Conservation (phyloP, 2,113 vertebrate species). For the Scophthalmus maximus region DNA sequence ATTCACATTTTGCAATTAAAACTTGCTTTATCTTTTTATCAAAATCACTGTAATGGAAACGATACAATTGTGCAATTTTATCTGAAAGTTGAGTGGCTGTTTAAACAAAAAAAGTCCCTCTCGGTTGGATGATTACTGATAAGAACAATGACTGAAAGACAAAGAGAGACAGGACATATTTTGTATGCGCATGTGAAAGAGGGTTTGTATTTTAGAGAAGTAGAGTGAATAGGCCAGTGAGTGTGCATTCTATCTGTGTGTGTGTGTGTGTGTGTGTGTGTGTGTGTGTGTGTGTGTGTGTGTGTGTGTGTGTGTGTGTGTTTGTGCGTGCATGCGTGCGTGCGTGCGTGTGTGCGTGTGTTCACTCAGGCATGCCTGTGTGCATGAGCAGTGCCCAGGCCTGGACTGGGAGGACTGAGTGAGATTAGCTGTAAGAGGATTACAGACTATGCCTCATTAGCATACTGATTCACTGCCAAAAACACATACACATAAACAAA, state of each 20-base stretch:
- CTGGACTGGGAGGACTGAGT: conserved; percentile 73
- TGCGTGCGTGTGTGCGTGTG: conserved; percentile 28
- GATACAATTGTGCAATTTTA: conserved; percentile 9
- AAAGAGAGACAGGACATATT: not conserved
- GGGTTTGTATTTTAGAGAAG: conserved; percentile 37
- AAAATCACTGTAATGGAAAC: conserved; percentile 3
- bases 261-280: conserved; percentile 21
- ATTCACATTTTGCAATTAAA: not conserved
- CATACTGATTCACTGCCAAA: conserved; percentile 80
- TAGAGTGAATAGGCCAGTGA: conserved; percentile 7
- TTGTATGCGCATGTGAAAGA: conserved; percentile 13
- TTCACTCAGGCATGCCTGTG: conserved; percentile 62
- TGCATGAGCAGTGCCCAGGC: conserved; percentile 67
- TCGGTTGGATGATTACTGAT: not conserved
- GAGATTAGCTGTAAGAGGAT: conserved; percentile 82
- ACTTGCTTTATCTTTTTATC: conserved; percentile 5
- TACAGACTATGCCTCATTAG: conserved; percentile 82
- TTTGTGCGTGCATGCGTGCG: no score
- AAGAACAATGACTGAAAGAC: not conserved
- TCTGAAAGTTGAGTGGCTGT: conserved; percentile 5
- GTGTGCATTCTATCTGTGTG: conserved; percentile 3
- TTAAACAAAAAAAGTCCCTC: conserved; percentile 11
- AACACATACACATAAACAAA: conserved; percentile 71
- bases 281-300: conserved; percentile 23
- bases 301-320: conserved; percentile 16